Evolutionary conservation across 2,797 vertebrate species (phyloP), one percentile per base, ranked within the genome.

Genomic region (Hippocampus kuda): DNA sequence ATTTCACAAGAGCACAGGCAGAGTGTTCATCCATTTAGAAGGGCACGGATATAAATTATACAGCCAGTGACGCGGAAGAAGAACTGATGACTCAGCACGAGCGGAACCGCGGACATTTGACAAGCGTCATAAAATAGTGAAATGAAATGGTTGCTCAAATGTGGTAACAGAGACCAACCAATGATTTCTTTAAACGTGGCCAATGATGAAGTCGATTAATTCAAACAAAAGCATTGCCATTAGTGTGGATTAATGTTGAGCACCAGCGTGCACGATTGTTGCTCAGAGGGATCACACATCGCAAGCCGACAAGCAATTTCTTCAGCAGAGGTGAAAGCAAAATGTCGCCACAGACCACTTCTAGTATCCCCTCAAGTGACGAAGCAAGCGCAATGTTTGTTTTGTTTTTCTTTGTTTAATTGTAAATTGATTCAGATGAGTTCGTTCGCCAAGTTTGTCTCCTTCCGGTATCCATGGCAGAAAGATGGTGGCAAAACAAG

Each of bases 1-100:
- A 72, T 68, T 48, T 65, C 64, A 73, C 49, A 20, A 78, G 57
- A 69, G 76, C 70, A 74, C 62, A 68, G 80, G 76, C 78, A 74
- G 68, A 60, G 26, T 67, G 64, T 63, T 66, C 72, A 75, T 71
- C 77, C 74, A 75, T 53, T 81, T 68, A 68, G 72, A 66, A 74
- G 71, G 77, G 75, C 44, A n/a, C 51, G 65, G 72, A 78, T 67
- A 59, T 59, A 75, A 85, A 88, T 86, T 81, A 84, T 84, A 84
- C 68, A 84, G 77, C 76, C 61, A 41, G 42, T 84, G 81, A 83
- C 48, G 76, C 75, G 81, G 73, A 54, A 74, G 65, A 64, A 70
- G 70, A 78, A 77, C 59, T 72, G 83, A 78, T 5, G 69, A 84
- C 77, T 88, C 83, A 85, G 85, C 34, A 38, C 6, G 7, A 38